These are phyloP conservation scores for Pilophorus perplexus DNA, from an alignment of 2,888 invertebrate genomes.

Conservation along the genomic window DNA sequence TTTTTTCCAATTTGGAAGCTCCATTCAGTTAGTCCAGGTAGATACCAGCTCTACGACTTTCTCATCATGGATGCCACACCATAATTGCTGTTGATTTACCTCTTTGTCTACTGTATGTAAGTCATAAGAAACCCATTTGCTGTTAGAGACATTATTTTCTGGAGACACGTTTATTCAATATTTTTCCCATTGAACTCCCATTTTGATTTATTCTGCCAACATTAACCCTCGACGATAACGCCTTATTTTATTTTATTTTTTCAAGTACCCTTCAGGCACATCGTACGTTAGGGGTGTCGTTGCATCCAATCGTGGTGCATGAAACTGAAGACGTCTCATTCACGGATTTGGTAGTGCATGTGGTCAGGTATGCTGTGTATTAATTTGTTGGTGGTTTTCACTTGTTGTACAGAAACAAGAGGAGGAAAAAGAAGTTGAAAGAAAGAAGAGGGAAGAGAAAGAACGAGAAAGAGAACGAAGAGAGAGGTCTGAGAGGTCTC, in stretches of 20 bases:
- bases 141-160: constrained; percentile 38
- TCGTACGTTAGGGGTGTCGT: constrained; percentile 16
- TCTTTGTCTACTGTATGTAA: constrained; percentile 40
- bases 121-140: constrained; percentile 40
- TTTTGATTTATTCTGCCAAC: constrained; percentile 4
- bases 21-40: constrained; percentile 35
- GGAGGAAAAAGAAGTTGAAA: constrained; percentile 66
- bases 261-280: constrained; percentile 20
- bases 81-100: constrained; percentile 33
- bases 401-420: constrained; percentile 67
- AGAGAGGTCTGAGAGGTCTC: constrained; percentile 47
- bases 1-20: constrained; percentile 38
- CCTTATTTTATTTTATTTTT: constrained; percentile 5
- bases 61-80: constrained; percentile 34
- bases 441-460: constrained; percentile 51
- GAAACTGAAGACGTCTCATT: constrained; percentile 11
- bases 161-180: constrained; percentile 8
- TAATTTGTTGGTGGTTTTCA: constrained; percentile 9
- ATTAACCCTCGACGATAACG: not conserved
- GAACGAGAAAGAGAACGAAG: constrained; percentile 48
- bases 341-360: too few species aligned
- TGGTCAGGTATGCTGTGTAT: not conserved
- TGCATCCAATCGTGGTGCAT: constrained; percentile 33
- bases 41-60: constrained; percentile 37
- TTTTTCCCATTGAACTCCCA: constrained; percentile 9